A percentile compares a stretch with the other conserved stretches of the same genome.
Evolutionary conservation across 2,113 vertebrate genomes (phyloP).

Genomic region (Noturus placidus): DNA sequence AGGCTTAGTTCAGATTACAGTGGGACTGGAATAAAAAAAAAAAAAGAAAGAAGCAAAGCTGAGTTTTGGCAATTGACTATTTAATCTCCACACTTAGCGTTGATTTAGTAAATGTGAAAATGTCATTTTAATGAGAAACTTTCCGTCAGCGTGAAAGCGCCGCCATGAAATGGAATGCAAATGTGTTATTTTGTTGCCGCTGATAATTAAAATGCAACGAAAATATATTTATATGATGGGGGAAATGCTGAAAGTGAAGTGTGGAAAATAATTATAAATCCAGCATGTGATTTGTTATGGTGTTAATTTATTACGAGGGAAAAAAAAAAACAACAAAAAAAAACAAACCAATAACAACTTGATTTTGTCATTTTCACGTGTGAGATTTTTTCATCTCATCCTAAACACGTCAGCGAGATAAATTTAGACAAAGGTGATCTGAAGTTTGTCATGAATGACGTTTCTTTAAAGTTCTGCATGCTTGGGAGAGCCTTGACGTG

Average conservation of each 20-base stretch:
- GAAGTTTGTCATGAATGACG: background rate
- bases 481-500: background rate
- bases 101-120: slow-evolving; percentile 44
- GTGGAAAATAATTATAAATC: slow-evolving; percentile 21
- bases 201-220: slow-evolving; percentile 59
- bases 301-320: slow-evolving; percentile 30
- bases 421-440: background rate
- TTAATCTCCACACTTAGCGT: slow-evolving; percentile 25
- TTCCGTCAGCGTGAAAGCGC: slow-evolving; percentile 21
- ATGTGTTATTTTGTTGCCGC: slow-evolving; percentile 57
- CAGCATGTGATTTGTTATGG: slow-evolving; percentile 6
- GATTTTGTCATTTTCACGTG: background rate
- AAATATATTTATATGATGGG: slow-evolving; percentile 34
- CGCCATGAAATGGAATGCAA: slow-evolving; percentile 25
- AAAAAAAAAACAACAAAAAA: background rate
- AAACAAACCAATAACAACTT: background rate
- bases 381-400: background rate
- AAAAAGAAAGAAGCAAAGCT: background rate
- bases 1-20: background rate
- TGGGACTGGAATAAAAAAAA: background rate
- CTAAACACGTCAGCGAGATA: background rate
- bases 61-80: slow-evolving; percentile 5
- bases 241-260: slow-evolving; percentile 20
- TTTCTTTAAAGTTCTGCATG: background rate
- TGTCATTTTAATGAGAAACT: slow-evolving; percentile 53